Base-by-base conservation (phyloP, 2,797 vertebrate genomes). In the Cynodonichthys magdalenae region DNA sequence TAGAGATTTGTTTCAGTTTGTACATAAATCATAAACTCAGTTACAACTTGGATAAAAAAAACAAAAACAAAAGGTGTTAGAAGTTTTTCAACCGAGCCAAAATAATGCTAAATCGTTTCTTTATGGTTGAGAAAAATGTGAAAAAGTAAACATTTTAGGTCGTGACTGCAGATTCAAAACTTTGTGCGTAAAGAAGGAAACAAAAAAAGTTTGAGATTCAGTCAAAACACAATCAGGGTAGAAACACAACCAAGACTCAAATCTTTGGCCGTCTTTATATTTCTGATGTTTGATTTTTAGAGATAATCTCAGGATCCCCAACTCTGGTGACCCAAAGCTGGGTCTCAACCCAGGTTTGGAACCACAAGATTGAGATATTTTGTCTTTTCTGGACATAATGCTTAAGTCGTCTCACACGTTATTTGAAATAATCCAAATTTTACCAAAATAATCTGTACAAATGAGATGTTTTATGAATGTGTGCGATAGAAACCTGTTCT, bases 181-280 rank as follows among this genome's bases (percentile, higher is more conserved):
- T 7, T 28, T 45, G 18, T 17, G 34, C 36, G 20, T n/a, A 0
- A 12, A 63, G 8, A 46, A 20, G 14, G 29, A 39, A 12, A 11
- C 6, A 39, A 39, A 12, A 17, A 28, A 39, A 31, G n/a, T 15
- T 48, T n/a, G 7, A 41, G 45, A 3, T 31, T 24, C 11, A 17
- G 66, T 45, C 1, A 2, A 56, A 71, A 48, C 19, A 17, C 14
- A 60, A 41, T 56, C 7, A 49, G 41, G 42, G 63, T 66, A 76
- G 69, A 81, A 76, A 83, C 69, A 68, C 63, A 78, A 29, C 7
- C 4, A 57, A 36, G 20, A 20, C 17, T 29, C 19, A 2, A 15
- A n/a, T 18, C 24, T 41, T 14, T 4, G n/a, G 3, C 17, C 18
- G 19, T 3, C 4, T 56, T 53, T 57, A 2, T 51, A 2, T 45